These are phyloP conservation scores for Creontiades dilutus DNA, from an alignment of 2,888 invertebrate species.

Conservation along the genomic window DNA sequence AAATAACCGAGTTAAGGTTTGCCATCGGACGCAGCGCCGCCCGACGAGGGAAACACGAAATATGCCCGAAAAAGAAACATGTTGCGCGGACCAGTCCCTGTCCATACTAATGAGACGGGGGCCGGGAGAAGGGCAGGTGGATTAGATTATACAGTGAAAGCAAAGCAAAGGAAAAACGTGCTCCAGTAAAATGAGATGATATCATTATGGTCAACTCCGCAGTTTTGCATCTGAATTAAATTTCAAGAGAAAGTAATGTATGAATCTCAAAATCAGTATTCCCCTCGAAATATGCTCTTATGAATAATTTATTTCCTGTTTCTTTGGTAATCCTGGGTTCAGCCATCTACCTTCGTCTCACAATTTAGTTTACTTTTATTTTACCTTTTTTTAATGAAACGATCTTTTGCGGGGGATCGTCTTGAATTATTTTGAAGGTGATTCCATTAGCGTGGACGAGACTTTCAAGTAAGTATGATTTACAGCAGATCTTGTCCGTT, in stretches of 20 bases:
- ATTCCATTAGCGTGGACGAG: not conserved
- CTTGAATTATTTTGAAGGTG: not conserved
- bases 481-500: no score
- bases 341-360: not conserved
- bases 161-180: constrained; percentile 63
- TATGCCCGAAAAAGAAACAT: constrained; percentile 33
- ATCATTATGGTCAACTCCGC: constrained; percentile 62
- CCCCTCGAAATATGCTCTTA: constrained; percentile 61
- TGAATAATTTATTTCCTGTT: constrained; percentile 60
- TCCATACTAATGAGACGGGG: constrained; percentile 41
- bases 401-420: not conserved
- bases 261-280: constrained; percentile 58
- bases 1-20: constrained; percentile 21
- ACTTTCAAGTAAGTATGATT: not conserved
- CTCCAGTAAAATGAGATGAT: constrained; percentile 61
- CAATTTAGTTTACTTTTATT: constrained; percentile 20
- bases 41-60: constrained; percentile 13
- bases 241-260: constrained; percentile 52
- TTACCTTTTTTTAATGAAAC: not conserved
- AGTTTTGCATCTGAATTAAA: constrained; percentile 53
- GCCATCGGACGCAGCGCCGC: not conserved
- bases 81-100: constrained; percentile 41
- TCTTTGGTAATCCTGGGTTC: constrained; percentile 1
- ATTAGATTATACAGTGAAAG: constrained; percentile 62
- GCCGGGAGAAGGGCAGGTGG: constrained; percentile 29